These are phyloP conservation scores for Saguinus midas DNA, from an alignment of 2,113 vertebrate species.

Conservation along the genomic window DNA sequence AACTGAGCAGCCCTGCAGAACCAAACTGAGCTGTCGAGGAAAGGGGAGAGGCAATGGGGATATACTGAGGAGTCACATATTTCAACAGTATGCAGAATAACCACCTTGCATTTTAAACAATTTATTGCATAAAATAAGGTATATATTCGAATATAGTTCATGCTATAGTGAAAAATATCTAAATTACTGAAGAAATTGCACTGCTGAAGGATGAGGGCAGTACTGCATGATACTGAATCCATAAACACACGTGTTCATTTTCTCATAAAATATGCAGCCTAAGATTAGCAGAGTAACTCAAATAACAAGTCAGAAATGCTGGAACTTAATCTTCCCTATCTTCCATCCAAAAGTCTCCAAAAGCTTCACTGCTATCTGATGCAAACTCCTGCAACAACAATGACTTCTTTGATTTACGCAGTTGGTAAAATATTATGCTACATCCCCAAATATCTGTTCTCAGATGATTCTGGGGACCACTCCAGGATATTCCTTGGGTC, in stretches of 20 bases:
- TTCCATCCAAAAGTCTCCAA: slow-evolving; percentile 76
- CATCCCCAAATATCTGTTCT: slow-evolving; percentile 80
- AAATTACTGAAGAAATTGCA: slow-evolving; percentile 67
- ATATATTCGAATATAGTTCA: slow-evolving; percentile 81
- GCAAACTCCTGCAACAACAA: slow-evolving; percentile 79
- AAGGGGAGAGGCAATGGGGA: slow-evolving; percentile 49
- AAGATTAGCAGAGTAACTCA: slow-evolving; percentile 40
- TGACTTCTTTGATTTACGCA: slow-evolving; percentile 67
- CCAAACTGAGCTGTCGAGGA: slow-evolving; percentile 23
- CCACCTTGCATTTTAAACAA: slow-evolving; percentile 76
- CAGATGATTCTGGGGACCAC: slow-evolving; percentile 80
- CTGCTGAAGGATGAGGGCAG: slow-evolving; percentile 69
- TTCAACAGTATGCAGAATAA: slow-evolving; percentile 58
- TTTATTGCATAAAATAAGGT: slow-evolving; percentile 85
- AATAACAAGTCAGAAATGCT: slow-evolving; percentile 68
- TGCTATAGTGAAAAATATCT: slow-evolving; percentile 78
- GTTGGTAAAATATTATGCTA: slow-evolving; percentile 81
- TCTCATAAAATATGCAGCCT: slow-evolving; percentile 65
- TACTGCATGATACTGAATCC: slow-evolving; percentile 48
- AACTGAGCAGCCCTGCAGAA: not conserved
- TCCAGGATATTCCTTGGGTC: slow-evolving; percentile 84
- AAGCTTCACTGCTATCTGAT: slow-evolving; percentile 65
- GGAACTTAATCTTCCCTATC: slow-evolving; percentile 73
- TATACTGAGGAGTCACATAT: slow-evolving; percentile 38
- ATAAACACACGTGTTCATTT: slow-evolving; percentile 16